Conservation (phyloP, 2,888 invertebrate genomes). For the Salpingus planirostris region DNA sequence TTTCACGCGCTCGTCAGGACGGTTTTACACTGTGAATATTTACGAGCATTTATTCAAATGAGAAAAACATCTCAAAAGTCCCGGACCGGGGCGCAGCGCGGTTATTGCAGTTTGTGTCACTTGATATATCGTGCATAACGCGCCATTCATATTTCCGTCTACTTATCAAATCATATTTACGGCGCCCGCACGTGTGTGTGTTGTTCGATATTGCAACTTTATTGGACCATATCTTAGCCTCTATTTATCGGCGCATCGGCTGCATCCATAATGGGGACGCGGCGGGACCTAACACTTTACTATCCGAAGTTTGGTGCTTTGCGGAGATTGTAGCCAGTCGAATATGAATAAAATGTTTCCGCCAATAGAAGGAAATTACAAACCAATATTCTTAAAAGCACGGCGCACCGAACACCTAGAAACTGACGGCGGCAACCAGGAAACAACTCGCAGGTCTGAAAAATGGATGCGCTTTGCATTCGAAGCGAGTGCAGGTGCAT, state of each 20-base stretch:
- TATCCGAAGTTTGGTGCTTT: no score
- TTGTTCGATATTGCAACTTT: slow-evolving; percentile 8
- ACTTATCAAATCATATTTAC: slow-evolving; percentile 12
- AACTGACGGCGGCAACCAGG: no score
- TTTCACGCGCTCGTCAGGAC: slow-evolving; percentile 1
- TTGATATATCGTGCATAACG: slow-evolving; percentile 7
- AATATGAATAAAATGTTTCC: no score
- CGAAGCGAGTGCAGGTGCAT: no score
- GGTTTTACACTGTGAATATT: slow-evolving; percentile 8
- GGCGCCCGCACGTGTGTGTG: slow-evolving; percentile 5
- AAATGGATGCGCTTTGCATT: no score
- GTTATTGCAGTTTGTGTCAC: slow-evolving; percentile 10
- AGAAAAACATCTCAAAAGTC: slow-evolving; percentile 6
- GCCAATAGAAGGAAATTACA: no score
- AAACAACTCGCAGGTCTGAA: no score
- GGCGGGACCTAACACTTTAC: no score
- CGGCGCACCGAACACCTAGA: no score
- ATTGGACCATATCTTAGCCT: slow-evolving; percentile 8
- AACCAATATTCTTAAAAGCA: no score
- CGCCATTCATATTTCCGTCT: slow-evolving; percentile 9
- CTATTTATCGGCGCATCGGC: slow-evolving; percentile 8
- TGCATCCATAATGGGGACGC: no score
- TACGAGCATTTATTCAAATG: slow-evolving; percentile 9
- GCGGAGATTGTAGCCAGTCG: no score
- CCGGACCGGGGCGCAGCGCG: slow-evolving; percentile 1